A percentile compares a stretch with the other conserved stretches of the same genome.
Evolutionary conservation across 2,888 invertebrate species (phyloP).

Genomic region (Lapara coniferarum): DNA sequence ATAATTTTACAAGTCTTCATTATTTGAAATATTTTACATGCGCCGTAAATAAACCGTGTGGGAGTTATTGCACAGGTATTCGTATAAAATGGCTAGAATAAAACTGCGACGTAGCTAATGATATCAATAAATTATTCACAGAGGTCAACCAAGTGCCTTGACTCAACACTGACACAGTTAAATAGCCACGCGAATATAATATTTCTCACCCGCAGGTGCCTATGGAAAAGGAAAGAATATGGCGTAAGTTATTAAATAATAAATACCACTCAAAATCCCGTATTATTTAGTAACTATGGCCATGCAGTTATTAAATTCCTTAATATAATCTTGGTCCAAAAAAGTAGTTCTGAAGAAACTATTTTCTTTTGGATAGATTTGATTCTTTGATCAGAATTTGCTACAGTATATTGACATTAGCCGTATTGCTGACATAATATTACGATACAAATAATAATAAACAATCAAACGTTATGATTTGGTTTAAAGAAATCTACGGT

Average conservation of each 20-base stretch:
- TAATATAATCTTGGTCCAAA: no score
- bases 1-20: conserved; percentile 13
- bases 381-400: no score
- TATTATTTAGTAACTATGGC: no score
- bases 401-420: no score
- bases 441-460: no score
- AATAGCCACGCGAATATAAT: conserved; percentile 34
- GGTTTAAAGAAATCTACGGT: no score
- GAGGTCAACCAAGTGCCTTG: conserved; percentile 41
- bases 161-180: conserved; percentile 31
- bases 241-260: not conserved
- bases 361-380: no score
- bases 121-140: conserved; percentile 41
- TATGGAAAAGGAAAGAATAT: conserved; percentile 6
- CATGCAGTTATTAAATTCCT: no score
- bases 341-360: no score
- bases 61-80: conserved; percentile 12
- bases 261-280: no score
- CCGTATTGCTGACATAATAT: no score
- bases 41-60: not conserved
- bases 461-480: no score
- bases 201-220: conserved; percentile 28
- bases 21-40: not conserved
- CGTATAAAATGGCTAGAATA: not conserved
- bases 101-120: conserved; percentile 32